phyloP scores from a whole-genome alignment of 2,113 vertebrate species.

The Amphiprion percula region DNA sequence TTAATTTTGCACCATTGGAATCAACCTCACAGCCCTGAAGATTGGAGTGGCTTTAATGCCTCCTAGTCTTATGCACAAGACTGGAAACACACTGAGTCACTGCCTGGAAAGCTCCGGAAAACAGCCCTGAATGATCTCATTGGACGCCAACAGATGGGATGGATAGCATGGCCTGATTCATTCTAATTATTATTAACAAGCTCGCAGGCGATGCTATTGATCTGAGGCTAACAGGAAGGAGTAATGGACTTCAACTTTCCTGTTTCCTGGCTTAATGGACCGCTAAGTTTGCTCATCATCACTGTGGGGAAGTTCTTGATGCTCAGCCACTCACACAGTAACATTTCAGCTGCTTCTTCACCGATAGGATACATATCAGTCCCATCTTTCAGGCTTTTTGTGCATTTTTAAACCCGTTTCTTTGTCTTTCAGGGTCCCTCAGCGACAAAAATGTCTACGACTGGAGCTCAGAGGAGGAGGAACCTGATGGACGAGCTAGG shows the following conservation, averaged over 20 bases:
- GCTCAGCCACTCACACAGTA: slow-evolving; percentile 9
- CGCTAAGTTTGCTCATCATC: not conserved
- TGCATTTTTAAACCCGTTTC: too few relatives aligned
- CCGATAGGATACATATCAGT: too few relatives aligned
- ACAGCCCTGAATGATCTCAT: slow-evolving; percentile 43
- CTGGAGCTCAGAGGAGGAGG: slow-evolving; percentile 98
- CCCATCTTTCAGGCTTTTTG: too few relatives aligned
- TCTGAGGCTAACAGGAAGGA: slow-evolving; percentile 38
- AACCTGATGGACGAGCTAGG: slow-evolving; percentile 90
- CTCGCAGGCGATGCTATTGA: slow-evolving; percentile 41
- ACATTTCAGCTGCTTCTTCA: not conserved
- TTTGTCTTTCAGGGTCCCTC: slow-evolving; percentile 83
- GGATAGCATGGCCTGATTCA: slow-evolving; percentile 40
- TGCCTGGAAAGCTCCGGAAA: slow-evolving; percentile 46
- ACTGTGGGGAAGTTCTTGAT: not conserved
- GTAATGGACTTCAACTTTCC: slow-evolving; percentile 40
- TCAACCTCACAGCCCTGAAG: not conserved
- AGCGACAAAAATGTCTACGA: slow-evolving; percentile 90
- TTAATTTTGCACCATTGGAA: not conserved
- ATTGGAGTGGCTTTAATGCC: not conserved
- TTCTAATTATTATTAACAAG: slow-evolving; percentile 32
- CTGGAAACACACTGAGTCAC: slow-evolving; percentile 67
- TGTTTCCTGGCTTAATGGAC: slow-evolving; percentile 49
- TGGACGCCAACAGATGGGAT: slow-evolving; percentile 44
- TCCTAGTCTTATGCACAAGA: slow-evolving; percentile 24